A percentile compares a stretch with the other conserved stretches of the same genome.
Conservation (phyloP, 2,888 invertebrate species). For the Cheilosia vulpina region DNA sequence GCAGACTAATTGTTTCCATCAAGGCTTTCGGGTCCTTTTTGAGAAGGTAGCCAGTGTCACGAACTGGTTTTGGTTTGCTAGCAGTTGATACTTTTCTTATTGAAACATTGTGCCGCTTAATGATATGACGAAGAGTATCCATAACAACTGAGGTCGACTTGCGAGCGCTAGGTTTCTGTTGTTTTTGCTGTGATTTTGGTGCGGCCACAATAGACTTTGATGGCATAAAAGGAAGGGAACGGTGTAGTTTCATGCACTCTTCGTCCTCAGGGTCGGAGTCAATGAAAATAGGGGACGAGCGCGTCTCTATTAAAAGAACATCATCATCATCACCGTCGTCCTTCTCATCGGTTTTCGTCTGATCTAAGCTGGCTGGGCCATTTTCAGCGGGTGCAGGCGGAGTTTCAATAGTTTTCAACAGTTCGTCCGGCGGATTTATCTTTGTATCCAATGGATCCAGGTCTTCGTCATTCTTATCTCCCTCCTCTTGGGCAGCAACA, state of each 20-base stretch:
- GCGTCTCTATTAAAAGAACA: constrained; percentile 77
- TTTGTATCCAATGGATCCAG: constrained; percentile 47
- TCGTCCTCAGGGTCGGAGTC: constrained; percentile 78
- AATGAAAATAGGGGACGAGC: constrained; percentile 78
- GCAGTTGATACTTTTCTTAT: constrained; percentile 26
- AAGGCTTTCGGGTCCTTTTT: constrained; percentile 61
- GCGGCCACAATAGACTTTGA: neutral
- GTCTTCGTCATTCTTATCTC: constrained; percentile 33
- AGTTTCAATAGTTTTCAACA: constrained; percentile 1
- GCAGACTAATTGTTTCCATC: constrained; percentile 65
- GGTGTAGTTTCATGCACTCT: constrained; percentile 29
- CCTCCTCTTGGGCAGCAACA: constrained; percentile 27
- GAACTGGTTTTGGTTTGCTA: constrained; percentile 8
- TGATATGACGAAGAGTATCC: constrained; percentile 47
- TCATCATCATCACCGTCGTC: constrained; percentile 72
- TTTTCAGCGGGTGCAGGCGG: constrained; percentile 17
- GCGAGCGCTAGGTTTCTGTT: constrained; percentile 40
- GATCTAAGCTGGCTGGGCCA: neutral
- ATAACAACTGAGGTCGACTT: constrained; percentile 40
- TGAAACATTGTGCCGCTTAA: constrained; percentile 50
- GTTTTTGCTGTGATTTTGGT: constrained; percentile 19
- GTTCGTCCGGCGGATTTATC: constrained; percentile 2
- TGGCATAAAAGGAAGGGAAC: constrained; percentile 1
- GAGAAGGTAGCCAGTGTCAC: constrained; percentile 21
- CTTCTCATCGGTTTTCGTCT: constrained; percentile 2